A percentile compares a stretch with the other conserved stretches of the same genome.
Conservation (phyloP, 2,888 invertebrate species). For the Bugula neritina region DNA sequence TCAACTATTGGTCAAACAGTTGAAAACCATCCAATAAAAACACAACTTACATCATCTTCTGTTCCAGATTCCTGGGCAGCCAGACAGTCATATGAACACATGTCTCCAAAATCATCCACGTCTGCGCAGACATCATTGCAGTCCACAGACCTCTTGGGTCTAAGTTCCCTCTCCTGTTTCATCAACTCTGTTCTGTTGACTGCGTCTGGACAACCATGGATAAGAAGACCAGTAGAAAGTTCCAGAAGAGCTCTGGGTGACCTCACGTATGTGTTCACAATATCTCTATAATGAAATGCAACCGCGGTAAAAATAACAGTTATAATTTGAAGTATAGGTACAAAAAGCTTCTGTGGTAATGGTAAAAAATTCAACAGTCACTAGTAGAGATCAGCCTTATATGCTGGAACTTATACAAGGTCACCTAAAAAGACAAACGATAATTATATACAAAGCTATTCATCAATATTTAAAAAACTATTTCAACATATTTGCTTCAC, state of each 20-base stretch:
- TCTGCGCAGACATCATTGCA: background rate
- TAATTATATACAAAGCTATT: no score
- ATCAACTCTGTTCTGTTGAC: background rate
- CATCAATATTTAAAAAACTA: no score
- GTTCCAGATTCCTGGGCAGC: background rate
- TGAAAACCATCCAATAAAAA: background rate
- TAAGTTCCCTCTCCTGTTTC: background rate
- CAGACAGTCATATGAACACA: constrained; percentile 15
- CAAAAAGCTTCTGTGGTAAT: no score
- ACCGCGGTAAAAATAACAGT: no score
- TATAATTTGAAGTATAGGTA: no score
- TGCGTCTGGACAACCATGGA: background rate
- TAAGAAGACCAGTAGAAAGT: constrained; percentile 7
- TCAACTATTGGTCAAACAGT: background rate
- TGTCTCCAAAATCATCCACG: background rate
- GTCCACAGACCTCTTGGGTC: background rate
- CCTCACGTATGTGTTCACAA: constrained; percentile 7
- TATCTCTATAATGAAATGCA: background rate
- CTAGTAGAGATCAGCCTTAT: no score
- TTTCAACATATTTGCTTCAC: no score
- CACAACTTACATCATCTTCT: constrained; percentile 13
- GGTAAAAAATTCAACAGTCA: no score
- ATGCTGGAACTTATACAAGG: no score
- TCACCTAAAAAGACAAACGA: no score
- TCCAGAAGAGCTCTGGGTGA: constrained; percentile 1